Percentiles rank a stretch among this genome's conserved stretches.
Conservation (phyloP, 92 coral and sea anemone genomes). For the Palythoa grandis region DNA sequence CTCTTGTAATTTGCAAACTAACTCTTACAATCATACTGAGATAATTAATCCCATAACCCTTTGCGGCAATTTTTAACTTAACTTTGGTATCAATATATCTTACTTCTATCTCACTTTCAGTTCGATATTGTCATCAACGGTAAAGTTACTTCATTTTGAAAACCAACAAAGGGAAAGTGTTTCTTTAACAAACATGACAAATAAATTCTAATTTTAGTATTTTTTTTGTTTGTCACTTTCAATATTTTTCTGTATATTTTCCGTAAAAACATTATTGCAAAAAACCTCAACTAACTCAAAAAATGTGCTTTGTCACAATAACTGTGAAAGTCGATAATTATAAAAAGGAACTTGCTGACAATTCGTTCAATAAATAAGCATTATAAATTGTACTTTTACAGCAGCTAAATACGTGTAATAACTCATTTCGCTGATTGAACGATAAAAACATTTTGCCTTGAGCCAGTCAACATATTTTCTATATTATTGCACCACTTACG, state of each 20-base stretch:
- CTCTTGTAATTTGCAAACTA: too few relatives aligned
- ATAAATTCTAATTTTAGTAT: constrained; percentile 7
- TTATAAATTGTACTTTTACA: constrained; percentile 31
- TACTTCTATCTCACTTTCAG: not conserved
- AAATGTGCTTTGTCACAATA: constrained; percentile 43
- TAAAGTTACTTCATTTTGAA: not conserved
- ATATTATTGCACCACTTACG: constrained; percentile 9
- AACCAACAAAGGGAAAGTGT: not conserved
- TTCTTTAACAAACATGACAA: constrained; percentile 4
- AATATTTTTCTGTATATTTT: not conserved
- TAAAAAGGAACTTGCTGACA: constrained; percentile 47
- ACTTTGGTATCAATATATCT: not conserved
- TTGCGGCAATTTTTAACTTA: not conserved
- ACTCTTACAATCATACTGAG: not conserved
- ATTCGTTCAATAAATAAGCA: constrained; percentile 40
- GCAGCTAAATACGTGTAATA: constrained; percentile 24
- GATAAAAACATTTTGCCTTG: constrained; percentile 20
- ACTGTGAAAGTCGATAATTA: constrained; percentile 44
- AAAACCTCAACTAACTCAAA: constrained; percentile 25
- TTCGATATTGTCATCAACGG: not conserved
- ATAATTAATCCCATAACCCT: not conserved
- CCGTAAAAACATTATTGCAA: constrained; percentile 17
- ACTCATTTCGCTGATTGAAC: constrained; percentile 34
- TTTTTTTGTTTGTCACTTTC: constrained; percentile 23
- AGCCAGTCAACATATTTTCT: constrained; percentile 22